Evolutionary conservation across 1,140 invertebrate species (phyloP).

Genomic region (Atta colombica): DNA sequence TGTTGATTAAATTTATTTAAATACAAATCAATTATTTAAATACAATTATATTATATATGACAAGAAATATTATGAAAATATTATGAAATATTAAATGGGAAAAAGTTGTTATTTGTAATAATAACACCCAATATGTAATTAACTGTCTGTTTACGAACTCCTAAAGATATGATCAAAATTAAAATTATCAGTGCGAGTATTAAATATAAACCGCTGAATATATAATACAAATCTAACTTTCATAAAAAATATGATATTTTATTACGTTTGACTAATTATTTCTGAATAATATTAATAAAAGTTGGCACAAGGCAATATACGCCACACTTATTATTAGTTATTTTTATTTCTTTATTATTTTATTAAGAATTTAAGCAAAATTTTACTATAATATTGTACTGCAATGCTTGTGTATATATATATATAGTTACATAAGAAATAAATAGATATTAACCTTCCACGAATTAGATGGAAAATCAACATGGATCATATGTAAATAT

Average conservation of each 20-base stretch:
- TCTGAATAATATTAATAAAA: not conserved
- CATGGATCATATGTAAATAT: no score
- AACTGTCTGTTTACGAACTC: not conserved
- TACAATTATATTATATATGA: not conserved
- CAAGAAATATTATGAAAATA: not conserved
- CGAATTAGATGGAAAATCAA: no score
- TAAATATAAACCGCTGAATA: not conserved
- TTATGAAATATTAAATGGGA: not conserved
- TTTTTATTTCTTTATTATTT: not conserved
- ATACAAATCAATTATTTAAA: not conserved
- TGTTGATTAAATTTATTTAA: not conserved
- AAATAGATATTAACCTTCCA: no score
- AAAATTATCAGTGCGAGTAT: not conserved
- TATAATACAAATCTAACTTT: not conserved
- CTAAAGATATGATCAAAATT: not conserved
- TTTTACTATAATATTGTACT: not conserved
- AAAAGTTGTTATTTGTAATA: not conserved
- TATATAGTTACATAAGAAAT: no score
- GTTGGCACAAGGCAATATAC: not conserved
- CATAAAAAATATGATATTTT: not conserved
- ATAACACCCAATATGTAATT: not conserved
- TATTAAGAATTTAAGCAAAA: not conserved
- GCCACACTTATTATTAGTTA: not conserved
- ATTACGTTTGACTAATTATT: not conserved
- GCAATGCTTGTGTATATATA: not conserved